Conservation (phyloP, 1,140 invertebrate genomes). For the Paralvinella palmiformis region DNA sequence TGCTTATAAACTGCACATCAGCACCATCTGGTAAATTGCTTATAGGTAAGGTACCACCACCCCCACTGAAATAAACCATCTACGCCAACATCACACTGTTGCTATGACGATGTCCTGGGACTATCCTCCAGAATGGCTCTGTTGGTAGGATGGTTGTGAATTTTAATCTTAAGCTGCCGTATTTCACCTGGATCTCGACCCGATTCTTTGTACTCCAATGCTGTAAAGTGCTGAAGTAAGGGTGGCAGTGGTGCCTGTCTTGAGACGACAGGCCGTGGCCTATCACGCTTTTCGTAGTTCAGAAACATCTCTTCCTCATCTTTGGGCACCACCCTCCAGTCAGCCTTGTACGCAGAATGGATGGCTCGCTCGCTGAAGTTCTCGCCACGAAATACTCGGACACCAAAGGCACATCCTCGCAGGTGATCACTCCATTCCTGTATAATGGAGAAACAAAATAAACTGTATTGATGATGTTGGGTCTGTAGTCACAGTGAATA, state of each 20-base stretch:
- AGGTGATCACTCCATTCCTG: no score
- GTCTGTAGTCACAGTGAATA: no score
- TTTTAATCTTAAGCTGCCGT: not conserved
- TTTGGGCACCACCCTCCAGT: slow-evolving; percentile 20
- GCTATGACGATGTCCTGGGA: no score
- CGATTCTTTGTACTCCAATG: not conserved
- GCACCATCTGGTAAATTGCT: no score
- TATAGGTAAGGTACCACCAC: no score
- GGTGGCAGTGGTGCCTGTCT: slow-evolving; percentile 5
- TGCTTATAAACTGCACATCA: no score
- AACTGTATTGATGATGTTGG: no score
- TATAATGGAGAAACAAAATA: no score
- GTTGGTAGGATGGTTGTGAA: not conserved
- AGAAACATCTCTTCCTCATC: slow-evolving; percentile 18
- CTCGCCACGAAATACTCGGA: slow-evolving; percentile 18
- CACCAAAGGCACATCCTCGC: no score
- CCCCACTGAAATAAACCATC: no score
- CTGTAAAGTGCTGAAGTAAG: slow-evolving; percentile 9
- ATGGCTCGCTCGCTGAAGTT: slow-evolving; percentile 7
- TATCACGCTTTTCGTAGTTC: not conserved
- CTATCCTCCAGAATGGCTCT: not conserved
- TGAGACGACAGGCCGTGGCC: not conserved
- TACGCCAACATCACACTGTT: no score
- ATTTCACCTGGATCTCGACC: not conserved
- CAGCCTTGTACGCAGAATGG: slow-evolving; percentile 8